Evolutionary conservation across 1,140 invertebrate species (phyloP).

Genomic region (Diabrotica undecimpunctata): DNA sequence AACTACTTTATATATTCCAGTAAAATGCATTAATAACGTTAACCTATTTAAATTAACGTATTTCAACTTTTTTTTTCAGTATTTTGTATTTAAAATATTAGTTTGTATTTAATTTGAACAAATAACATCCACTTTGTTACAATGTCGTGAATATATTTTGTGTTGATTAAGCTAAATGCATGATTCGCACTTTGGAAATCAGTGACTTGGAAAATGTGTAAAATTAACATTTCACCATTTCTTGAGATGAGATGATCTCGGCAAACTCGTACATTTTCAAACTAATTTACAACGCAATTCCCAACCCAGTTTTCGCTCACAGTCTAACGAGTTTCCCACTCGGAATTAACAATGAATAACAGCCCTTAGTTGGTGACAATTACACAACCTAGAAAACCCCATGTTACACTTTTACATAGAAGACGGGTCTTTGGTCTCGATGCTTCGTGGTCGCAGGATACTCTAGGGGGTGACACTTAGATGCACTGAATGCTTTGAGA

Average conservation of each 20-base stretch:
- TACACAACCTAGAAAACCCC: conserved; percentile 13
- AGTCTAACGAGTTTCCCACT: conserved; percentile 13
- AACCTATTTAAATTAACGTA: no score
- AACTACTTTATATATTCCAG: no score
- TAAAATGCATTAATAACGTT: no score
- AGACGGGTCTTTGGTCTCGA: background rate
- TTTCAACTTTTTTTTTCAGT: no score
- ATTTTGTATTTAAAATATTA: no score
- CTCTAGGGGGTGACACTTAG: background rate
- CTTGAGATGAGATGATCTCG: no score
- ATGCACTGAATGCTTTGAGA: background rate
- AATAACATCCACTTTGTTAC: background rate
- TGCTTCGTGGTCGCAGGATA: background rate
- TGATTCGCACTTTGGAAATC: no score
- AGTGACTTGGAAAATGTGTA: no score
- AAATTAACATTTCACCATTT: no score
- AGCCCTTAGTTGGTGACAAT: conserved; percentile 16
- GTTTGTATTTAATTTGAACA: background rate
- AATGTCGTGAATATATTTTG: no score
- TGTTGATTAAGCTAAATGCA: no score
- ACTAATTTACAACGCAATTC: conserved; percentile 6
- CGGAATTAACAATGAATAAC: conserved; percentile 20
- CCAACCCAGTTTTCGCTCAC: background rate
- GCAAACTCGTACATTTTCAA: background rate
- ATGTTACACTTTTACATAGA: background rate